Percentiles rank a stretch among this genome's conserved stretches.
Conservation (phyloP, 2,888 invertebrate genomes). For the Epicampocera succincta region DNA sequence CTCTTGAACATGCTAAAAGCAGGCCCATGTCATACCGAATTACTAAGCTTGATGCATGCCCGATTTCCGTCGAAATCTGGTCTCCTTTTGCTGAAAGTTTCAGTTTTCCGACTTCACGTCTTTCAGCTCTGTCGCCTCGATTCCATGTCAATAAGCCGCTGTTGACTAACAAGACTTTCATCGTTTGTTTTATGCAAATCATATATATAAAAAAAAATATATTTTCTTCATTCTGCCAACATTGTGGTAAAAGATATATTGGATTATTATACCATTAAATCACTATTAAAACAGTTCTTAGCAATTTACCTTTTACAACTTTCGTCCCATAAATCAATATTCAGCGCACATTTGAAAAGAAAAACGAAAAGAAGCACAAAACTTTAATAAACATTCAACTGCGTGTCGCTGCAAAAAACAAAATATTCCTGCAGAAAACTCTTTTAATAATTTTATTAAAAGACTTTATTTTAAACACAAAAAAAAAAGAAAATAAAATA, state of each 20-base stretch:
- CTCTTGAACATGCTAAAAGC: too few species aligned
- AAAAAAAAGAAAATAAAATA: conserved; percentile 22
- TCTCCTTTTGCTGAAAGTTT: too few species aligned
- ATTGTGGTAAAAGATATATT: background rate
- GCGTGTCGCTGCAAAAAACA: conserved; percentile 45
- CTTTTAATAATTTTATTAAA: conserved; percentile 42
- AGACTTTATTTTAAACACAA: conserved; percentile 33
- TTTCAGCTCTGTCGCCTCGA: too few species aligned
- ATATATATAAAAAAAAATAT: too few species aligned
- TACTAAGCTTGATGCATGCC: too few species aligned
- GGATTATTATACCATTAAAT: background rate
- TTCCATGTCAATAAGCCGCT: too few species aligned
- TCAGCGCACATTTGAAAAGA: conserved; percentile 31
- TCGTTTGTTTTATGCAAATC: background rate
- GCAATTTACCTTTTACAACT: conserved; percentile 17
- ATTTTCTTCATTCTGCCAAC: background rate
- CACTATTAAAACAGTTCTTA: conserved; percentile 26
- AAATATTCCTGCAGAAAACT: conserved; percentile 42
- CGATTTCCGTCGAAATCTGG: too few species aligned
- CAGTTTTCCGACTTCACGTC: too few species aligned
- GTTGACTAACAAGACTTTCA: too few species aligned
- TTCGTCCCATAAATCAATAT: conserved; percentile 52
- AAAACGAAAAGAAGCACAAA: background rate
- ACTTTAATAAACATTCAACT: conserved; percentile 16
- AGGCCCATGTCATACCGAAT: too few species aligned